A percentile compares a stretch with the other conserved stretches of the same genome.
phyloP scores from a whole-genome alignment of 2,888 invertebrate species.

The Acrobasis consociella region DNA sequence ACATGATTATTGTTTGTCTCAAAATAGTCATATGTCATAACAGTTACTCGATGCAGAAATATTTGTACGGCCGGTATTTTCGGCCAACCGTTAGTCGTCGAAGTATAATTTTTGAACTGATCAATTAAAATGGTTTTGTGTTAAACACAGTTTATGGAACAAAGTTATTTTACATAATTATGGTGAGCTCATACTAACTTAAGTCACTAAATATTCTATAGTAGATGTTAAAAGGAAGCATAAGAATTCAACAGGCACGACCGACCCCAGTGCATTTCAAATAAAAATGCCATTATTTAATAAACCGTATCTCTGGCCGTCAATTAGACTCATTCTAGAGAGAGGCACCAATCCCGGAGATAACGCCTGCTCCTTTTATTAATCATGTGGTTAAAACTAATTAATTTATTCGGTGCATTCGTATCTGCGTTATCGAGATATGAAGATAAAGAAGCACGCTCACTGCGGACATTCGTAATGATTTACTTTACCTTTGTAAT shows the following conservation, averaged over 20 bases:
- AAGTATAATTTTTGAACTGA: too few species aligned
- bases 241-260: not conserved
- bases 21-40: too few species aligned
- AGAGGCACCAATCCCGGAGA: conserved; percentile 71
- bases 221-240: not conserved
- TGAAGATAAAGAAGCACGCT: conserved; percentile 2
- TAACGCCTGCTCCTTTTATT: conserved; percentile 65
- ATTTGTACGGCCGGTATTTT: too few species aligned
- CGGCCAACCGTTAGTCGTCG: too few species aligned
- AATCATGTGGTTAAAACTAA: conserved; percentile 70
- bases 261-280: conserved; percentile 33
- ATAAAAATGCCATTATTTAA: conserved; percentile 73
- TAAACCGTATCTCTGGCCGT: conserved; percentile 72
- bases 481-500: too few species aligned
- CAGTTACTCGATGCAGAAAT: too few species aligned
- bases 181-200: too few species aligned
- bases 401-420: conserved; percentile 70
- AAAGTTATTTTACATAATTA: too few species aligned
- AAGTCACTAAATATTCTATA: not conserved
- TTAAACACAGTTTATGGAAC: too few species aligned
- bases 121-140: too few species aligned
- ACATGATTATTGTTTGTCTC: too few species aligned
- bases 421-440: conserved; percentile 59
- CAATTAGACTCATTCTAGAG: conserved; percentile 72
- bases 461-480: not conserved